These are phyloP conservation scores for Mirza zaza DNA, from an alignment of 2,113 vertebrate species.

Conservation along the genomic window DNA sequence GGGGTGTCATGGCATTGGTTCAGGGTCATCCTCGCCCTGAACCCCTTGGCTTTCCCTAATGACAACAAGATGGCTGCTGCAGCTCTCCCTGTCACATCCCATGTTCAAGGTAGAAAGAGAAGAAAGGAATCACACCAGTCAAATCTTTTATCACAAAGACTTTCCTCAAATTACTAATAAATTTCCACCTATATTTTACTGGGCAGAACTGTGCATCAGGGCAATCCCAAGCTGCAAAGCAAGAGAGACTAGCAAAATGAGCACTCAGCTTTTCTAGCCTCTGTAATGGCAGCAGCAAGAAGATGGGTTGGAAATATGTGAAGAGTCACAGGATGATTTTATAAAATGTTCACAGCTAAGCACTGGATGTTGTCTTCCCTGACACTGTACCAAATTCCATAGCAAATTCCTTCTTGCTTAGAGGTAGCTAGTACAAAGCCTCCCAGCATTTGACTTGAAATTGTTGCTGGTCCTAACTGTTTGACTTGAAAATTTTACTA, in stretches of 20 bases:
- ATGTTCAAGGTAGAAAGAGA: neutral
- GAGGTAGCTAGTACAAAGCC: neutral
- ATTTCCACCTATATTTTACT: neutral
- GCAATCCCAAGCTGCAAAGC: neutral
- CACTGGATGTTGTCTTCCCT: neutral
- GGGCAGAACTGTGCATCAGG: neutral
- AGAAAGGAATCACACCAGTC: neutral
- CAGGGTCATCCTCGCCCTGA: neutral
- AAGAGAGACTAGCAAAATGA: neutral
- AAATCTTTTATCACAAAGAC: neutral
- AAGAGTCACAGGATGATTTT: slow-evolving; percentile 20
- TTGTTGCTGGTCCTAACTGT: neutral
- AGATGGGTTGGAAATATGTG: neutral
- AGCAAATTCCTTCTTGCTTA: neutral
- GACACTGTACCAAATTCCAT: neutral
- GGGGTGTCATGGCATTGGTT: neutral
- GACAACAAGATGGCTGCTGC: neutral
- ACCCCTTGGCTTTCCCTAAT: neutral
- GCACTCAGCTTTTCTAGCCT: neutral
- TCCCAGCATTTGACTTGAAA: neutral
- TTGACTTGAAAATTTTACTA: neutral
- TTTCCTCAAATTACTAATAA: neutral
- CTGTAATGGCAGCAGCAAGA: neutral
- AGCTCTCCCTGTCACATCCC: neutral
- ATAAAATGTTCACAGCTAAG: neutral